Conservation (phyloP, 2,113 vertebrate genomes). For the Cygnus buccinator region DNA sequence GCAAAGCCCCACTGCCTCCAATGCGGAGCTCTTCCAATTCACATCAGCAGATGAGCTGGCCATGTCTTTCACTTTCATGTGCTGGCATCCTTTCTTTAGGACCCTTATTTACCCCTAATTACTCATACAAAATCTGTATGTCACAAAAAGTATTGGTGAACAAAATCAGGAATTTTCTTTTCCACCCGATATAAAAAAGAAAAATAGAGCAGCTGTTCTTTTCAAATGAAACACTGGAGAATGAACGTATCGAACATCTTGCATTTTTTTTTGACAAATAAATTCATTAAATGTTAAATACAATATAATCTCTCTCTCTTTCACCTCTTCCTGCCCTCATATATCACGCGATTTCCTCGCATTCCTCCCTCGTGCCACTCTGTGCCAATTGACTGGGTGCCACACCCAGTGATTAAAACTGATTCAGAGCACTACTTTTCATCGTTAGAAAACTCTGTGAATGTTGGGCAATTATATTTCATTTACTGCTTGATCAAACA, state of each 20-base stretch:
- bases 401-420: neutral
- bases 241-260: neutral
- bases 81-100: neutral
- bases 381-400: neutral
- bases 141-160: neutral
- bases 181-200: neutral
- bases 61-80: neutral
- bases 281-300: neutral
- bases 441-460: neutral
- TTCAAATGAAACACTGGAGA: neutral
- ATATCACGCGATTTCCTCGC: neutral
- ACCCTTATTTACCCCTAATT: neutral
- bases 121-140: neutral
- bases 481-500: constrained; percentile 30
- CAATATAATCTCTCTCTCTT: neutral
- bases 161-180: neutral
- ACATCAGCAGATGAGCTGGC: neutral
- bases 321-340: neutral
- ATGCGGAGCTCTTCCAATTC: neutral
- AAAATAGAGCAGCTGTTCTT: neutral
- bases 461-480: neutral
- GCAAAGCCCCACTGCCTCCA: neutral
- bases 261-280: neutral
- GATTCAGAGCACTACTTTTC: neutral
- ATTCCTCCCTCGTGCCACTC: neutral